Evolutionary conservation across 1,140 invertebrate genomes (phyloP).

Genomic region (Lanistes nyassanus): DNA sequence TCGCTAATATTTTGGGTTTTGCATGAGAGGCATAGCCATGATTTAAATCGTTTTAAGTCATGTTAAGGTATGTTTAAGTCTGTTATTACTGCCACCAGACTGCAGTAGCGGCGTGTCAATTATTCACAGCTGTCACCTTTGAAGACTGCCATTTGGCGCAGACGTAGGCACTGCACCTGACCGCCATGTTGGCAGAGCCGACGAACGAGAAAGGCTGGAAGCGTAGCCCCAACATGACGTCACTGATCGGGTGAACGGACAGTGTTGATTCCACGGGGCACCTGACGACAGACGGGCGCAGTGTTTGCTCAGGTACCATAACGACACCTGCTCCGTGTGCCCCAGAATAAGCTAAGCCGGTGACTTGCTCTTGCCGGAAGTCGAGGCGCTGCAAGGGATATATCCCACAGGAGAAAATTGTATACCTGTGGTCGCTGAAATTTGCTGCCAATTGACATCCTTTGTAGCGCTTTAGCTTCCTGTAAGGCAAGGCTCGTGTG

Average conservation of each 20-base stretch:
- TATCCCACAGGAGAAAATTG: too few relatives aligned
- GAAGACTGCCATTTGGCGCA: background rate
- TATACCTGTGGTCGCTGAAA: too few relatives aligned
- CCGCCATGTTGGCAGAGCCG: constrained; percentile 3
- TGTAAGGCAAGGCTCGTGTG: too few relatives aligned
- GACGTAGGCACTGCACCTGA: constrained; percentile 11
- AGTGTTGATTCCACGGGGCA: background rate
- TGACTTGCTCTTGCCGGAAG: too few relatives aligned
- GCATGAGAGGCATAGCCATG: background rate
- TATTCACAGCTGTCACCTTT: background rate
- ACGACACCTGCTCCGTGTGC: background rate
- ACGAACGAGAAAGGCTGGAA: constrained; percentile 18
- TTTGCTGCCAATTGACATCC: too few relatives aligned
- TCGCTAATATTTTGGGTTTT: background rate
- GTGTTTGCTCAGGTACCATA: background rate
- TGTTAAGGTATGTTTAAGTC: background rate
- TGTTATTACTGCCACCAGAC: too few relatives aligned
- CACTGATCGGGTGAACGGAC: constrained; percentile 6
- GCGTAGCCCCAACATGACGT: background rate
- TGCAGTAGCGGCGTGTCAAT: too few relatives aligned
- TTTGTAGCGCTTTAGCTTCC: too few relatives aligned
- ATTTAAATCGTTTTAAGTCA: background rate
- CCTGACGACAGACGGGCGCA: background rate
- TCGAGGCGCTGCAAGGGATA: too few relatives aligned
- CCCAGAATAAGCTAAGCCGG: background rate